phyloP scores from a whole-genome alignment of 2,888 invertebrate species.

The Vesta saturnalis region DNA sequence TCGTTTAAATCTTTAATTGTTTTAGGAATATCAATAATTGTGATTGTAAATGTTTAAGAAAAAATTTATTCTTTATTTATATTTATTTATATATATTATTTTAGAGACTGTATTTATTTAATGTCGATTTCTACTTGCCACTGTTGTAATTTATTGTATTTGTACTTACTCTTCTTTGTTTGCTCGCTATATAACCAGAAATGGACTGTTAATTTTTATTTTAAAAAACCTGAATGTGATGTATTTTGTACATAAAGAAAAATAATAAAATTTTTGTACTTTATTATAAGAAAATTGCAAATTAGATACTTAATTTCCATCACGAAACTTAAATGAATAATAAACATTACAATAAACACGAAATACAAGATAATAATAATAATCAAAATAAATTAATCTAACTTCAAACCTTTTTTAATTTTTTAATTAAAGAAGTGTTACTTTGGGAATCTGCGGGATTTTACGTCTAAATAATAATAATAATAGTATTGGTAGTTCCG shows the following conservation, averaged over 20 bases:
- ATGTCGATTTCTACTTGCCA: slow-evolving; percentile 31
- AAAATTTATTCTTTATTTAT: neutral
- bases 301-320: no score
- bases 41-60: slow-evolving; percentile 9
- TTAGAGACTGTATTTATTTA: slow-evolving; percentile 31
- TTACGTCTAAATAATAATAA: no score
- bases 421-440: no score
- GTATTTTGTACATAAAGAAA: neutral
- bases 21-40: neutral
- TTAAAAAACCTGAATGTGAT: neutral
- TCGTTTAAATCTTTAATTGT: neutral
- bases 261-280: neutral
- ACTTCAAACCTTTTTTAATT: no score
- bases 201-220: neutral
- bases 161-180: neutral
- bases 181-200: neutral
- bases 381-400: no score
- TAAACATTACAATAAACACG: no score
- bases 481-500: no score
- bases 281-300: neutral
- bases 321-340: neutral
- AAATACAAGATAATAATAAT: neutral
- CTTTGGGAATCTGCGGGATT: no score
- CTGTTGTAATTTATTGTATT: slow-evolving; percentile 27
- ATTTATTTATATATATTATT: slow-evolving; percentile 18